phyloP scores from a whole-genome alignment of 92 coral and sea anemone species.

The Phenganax stokvisi region DNA sequence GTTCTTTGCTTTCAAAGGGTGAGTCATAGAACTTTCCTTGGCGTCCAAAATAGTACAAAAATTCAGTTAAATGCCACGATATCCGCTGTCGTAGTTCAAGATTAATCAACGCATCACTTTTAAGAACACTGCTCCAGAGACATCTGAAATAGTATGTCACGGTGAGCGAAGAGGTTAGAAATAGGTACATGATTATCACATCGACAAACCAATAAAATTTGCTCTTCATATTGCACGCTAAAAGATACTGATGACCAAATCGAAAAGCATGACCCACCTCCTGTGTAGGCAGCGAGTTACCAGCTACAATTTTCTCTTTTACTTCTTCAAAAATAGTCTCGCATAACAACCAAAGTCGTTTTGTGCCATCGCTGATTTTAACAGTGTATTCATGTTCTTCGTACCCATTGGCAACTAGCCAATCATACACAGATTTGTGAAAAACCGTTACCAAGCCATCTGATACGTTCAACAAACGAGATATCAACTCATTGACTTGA shows the following conservation, averaged over 20 bases:
- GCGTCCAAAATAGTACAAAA: background rate
- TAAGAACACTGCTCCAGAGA: no score
- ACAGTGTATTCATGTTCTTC: background rate
- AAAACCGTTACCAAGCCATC: conserved; percentile 13
- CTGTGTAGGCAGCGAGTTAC: background rate
- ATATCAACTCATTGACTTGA: background rate
- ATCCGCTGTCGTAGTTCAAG: no score
- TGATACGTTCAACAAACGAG: conserved; percentile 30
- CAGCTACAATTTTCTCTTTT: no score
- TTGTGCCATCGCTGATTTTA: background rate
- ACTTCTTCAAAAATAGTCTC: background rate
- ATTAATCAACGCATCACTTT: no score
- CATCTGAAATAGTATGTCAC: no score
- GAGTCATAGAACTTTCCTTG: no score
- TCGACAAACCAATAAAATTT: background rate
- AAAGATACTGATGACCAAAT: background rate
- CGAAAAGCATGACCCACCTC: background rate
- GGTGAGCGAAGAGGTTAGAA: background rate
- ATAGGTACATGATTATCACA: background rate
- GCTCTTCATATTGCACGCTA: background rate
- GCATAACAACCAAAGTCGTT: background rate
- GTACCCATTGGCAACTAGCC: background rate
- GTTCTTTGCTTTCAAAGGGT: no score
- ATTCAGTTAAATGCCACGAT: background rate
- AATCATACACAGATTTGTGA: background rate